These are phyloP conservation scores for Auanema sp. DNA, from an alignment of 2,888 invertebrate genomes.

Conservation along the genomic window DNA sequence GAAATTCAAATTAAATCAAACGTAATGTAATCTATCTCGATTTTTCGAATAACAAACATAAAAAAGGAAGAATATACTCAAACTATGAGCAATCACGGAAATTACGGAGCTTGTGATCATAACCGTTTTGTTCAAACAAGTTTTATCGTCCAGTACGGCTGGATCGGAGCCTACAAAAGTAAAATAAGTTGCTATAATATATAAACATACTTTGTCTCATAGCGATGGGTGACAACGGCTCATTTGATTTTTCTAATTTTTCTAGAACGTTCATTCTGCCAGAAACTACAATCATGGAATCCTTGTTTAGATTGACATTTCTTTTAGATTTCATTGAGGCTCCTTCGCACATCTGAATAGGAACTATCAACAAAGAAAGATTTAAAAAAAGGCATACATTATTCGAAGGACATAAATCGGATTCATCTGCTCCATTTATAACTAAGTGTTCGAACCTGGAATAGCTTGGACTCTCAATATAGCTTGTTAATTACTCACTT, in stretches of 20 bases:
- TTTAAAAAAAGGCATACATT: background rate
- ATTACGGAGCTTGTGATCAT: no score
- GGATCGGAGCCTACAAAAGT: background rate
- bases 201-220: background rate
- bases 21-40: background rate
- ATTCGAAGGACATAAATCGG: background rate
- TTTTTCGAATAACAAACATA: no score
- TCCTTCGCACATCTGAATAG: background rate
- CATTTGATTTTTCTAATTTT: background rate
- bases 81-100: no score
- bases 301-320: background rate
- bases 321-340: background rate
- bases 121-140: no score
- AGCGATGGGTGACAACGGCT: background rate
- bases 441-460: slow-evolving; percentile 2
- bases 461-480: background rate
- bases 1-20: background rate
- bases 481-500: background rate
- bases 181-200: background rate
- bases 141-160: background rate
- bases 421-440: background rate
- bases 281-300: background rate
- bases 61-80: no score
- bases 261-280: background rate
- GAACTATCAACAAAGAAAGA: background rate